Base-by-base conservation (phyloP, 2,888 invertebrate genomes). In the Abrostola tripartita region DNA sequence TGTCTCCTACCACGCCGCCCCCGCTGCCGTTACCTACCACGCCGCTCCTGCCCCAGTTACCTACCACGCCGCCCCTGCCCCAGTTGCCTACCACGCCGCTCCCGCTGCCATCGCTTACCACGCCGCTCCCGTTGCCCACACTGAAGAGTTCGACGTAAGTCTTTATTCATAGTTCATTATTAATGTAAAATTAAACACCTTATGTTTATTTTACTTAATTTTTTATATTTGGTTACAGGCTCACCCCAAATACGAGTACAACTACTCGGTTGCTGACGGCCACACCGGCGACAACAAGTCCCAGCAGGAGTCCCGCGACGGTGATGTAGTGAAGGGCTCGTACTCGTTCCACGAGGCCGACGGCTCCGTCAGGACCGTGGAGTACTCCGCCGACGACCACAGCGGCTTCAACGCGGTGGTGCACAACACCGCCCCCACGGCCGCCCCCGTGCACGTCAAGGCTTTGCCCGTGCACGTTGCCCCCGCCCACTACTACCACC, bases 211-310 rank as follows among this genome's bases (percentile, higher is more conserved):
- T 0, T 12, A 42, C 6, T 11, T 10, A 14, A 1, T 8, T 24
- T 10, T 8, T 7, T 7, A 24, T 56, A 14, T 12, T 2, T 0
- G 8, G n/a, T 68, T 0, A n/a, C 53, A 66, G 66, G 37, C 53
- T 6, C 69, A 82, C 67, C 83, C 85, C 35, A 78, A 79, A 63
- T 85, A 84, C 74, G 79, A 87, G 70, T 91, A 87, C 83, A 87
- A 85, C 71, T 92, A 93, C 79, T 90, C 90, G 49, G 92, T 93
- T 0, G 83, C 89, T 69, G 93, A 93, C 78, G 84, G 85, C 36
- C 90, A 91, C 80, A 91, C 92, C 75, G 92, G 92, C 6, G 93
- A 93, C 83, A 83, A 88, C 79, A 90, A 91, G 81, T 82, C 84
- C 61, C 90, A 90, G 79, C 89, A 90, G 72, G 93, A 93, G 74